Evolutionary conservation across 2,888 invertebrate species (phyloP), one percentile per base, ranked within the genome.

Genomic region (Trichogramma evanescens): DNA sequence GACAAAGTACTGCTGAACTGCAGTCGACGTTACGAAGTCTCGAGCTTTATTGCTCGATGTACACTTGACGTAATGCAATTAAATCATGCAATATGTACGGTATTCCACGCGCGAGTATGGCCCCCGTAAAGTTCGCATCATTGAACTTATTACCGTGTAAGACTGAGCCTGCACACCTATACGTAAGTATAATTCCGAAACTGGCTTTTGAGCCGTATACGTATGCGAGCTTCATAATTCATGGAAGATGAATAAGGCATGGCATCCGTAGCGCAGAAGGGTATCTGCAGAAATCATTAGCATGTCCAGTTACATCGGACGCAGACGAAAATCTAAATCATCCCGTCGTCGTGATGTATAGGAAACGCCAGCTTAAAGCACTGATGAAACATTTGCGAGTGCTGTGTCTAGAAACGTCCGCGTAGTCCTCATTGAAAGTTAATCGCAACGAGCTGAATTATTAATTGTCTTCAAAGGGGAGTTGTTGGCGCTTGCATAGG

Each of bases 201-300:
- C 13, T 13, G 13, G 13, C 13, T 13, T 13, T 13, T 13, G 13
- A 13, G 13, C 13, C 13, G 13, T 13, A 13, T 13, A 13, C 13
- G 13, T 13, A 13, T 13, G 13, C 13, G 13, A 13, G 2, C 44
- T 56, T 60, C 56, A 50, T 60, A 53, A 62, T 59, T 59, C 56
- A 59, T 59, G 56, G 41, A 54, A 62, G 45, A 59, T 56, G 56
- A 59, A 62, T 59, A 59, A 62, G 56, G 53, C 13, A 13, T 13
- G 13, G 54, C 56, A 59, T 62, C 59, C 56, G 53, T 62, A 58
- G 52, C 59, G 54, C 42, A 44, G 13, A 13, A 2, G 13, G 13
- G 13, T 13, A 13, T 13, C 13, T 13, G 49, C 43, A 51, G 53
- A 51, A 59, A 62, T 59, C 59, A 46, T 58, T 59, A 61, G 61